A percentile compares a stretch with the other conserved stretches of the same genome.
Evolutionary conservation across 92 coral and sea anemone species (phyloP).

Genomic region (Micromussa lordhowensis): DNA sequence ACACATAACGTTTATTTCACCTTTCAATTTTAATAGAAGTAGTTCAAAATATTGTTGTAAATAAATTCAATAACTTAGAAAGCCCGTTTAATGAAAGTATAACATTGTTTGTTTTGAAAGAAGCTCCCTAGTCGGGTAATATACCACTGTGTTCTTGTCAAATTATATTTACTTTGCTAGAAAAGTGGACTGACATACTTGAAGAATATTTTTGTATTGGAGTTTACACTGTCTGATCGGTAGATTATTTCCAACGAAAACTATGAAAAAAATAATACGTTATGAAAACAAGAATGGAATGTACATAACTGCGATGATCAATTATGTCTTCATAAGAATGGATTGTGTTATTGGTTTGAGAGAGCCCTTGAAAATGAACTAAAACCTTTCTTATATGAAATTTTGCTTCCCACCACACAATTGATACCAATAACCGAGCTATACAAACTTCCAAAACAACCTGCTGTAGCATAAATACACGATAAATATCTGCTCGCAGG

Average conservation of each 20-base stretch:
- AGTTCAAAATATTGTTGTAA: not conserved
- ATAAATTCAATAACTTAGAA: not conserved
- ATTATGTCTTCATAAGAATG: not conserved
- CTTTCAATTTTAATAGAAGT: not conserved
- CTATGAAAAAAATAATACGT: not conserved
- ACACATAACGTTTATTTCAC: slow-evolving; percentile 3
- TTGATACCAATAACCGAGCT: not conserved
- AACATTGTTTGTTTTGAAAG: not conserved
- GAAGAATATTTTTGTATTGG: not conserved
- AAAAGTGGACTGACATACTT: not conserved
- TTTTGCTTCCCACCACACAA: not conserved
- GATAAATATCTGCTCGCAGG: slow-evolving; percentile 27
- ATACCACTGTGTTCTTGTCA: not conserved
- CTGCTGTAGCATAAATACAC: not conserved
- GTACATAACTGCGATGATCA: too few relatives aligned
- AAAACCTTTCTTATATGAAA: not conserved
- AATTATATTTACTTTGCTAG: not conserved
- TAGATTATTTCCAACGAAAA: not conserved
- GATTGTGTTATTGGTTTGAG: not conserved
- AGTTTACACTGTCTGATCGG: not conserved
- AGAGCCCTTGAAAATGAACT: not conserved
- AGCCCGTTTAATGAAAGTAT: not conserved
- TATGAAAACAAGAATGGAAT: not conserved
- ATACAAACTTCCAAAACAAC: not conserved
- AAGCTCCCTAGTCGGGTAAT: not conserved